phyloP scores from a whole-genome alignment of 2,888 invertebrate species.

The Cyclophora albipunctata region DNA sequence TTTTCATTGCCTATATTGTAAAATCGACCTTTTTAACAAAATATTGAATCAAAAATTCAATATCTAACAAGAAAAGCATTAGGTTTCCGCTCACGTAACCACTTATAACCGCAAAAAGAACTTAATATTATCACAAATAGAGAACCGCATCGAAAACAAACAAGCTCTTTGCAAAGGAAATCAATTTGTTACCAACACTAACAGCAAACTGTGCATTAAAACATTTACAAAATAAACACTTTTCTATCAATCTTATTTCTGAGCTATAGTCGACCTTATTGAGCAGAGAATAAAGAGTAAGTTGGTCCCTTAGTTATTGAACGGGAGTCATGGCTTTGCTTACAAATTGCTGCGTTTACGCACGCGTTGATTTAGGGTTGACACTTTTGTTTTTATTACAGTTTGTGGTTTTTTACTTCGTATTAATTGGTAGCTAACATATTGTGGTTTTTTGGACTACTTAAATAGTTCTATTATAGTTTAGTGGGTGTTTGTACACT shows the following conservation, averaged over 20 bases:
- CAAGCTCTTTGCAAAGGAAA: conserved; percentile 9
- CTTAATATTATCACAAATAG: conserved; percentile 3
- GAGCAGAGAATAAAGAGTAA: background rate
- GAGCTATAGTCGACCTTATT: background rate
- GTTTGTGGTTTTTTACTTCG: background rate
- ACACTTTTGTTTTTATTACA: background rate
- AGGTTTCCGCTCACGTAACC: too few species aligned
- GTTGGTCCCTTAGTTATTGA: background rate
- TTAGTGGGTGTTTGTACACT: too few species aligned
- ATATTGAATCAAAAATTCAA: too few species aligned
- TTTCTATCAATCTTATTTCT: conserved; percentile 7
- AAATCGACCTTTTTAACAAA: too few species aligned
- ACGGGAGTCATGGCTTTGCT: conserved; percentile 33
- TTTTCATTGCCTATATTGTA: too few species aligned
- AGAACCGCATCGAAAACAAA: conserved; percentile 8
- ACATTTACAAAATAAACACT: conserved; percentile 21
- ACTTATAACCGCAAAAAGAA: too few species aligned
- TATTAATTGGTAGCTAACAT: too few species aligned
- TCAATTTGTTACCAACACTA: conserved; percentile 13
- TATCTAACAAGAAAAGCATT: too few species aligned
- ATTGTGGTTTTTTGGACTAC: too few species aligned
- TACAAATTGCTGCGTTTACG: conserved; percentile 54
- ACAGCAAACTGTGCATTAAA: conserved; percentile 12
- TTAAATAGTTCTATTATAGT: too few species aligned
- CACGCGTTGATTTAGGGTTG: conserved; percentile 48